Base-by-base conservation (phyloP, 2,888 invertebrate genomes). In the Ichneumoninae sp. region DNA sequence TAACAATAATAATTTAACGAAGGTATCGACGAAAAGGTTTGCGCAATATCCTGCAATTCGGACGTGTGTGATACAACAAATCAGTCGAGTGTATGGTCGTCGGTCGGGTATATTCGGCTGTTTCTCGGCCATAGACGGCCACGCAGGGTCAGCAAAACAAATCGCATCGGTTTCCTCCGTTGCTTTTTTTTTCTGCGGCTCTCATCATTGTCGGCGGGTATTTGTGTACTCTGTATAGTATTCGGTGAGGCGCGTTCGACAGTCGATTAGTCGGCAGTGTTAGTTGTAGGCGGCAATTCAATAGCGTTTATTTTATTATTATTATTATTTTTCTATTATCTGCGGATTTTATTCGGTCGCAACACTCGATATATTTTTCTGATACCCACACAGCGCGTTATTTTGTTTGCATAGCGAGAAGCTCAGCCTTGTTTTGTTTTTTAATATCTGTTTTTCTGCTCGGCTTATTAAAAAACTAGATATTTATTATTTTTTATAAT, bases 31-130 rank as follows among this genome's bases (percentile, higher is more conserved):
- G 69, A 60, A 69, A 40, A 5, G 40, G 10, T 57, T 44, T 78
- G 66, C 74, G 81, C 40, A 81, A 81, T 81, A 70, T 84, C 78
- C 84, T 54, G 78, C 40, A 40, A 62, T 52, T 72, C 72, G 62
- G 40, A 30, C 36, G 62, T 74, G 70, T 70, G 33, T 75, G 26
- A 68, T 74, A 74, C 69, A 69, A 57, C 7, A 47, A 78, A 40
- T 81, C 78, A 8, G 81, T 84, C 78, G 33, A 40, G 47, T 33
- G 30, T 62, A n/a, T 33, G 16, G 60, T 62, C 60, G 60, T 62
- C 30, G 60, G 60, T 62, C 60, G 57, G 57, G 57, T 1, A 62
- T 78, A 57, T 84, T 72, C 77, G 81, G 69, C 75, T 22, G 54
- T 69, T 76, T 22, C 33, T 13, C 65, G 65, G 33, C 50, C 47